Percentiles rank a stretch among this genome's conserved stretches.
Conservation (phyloP, 2,797 vertebrate genomes). For the Cryptoprocta ferox region DNA sequence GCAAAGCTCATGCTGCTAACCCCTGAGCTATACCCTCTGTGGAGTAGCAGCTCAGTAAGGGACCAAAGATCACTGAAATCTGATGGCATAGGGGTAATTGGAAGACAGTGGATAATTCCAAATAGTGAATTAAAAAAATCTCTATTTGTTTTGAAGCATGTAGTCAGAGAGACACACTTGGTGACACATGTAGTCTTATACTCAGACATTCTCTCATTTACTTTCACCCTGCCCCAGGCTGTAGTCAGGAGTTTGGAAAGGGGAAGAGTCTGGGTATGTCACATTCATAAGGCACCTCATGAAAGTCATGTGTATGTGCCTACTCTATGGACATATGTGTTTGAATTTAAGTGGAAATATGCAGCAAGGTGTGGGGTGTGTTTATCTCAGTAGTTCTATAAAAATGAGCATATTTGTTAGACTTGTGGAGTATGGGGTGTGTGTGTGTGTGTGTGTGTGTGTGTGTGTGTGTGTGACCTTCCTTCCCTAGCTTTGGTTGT, state of each 20-base stretch:
- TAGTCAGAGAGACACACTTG: conserved; percentile 13
- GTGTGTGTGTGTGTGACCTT: not conserved
- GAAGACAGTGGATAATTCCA: conserved; percentile 16
- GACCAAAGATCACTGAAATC: not conserved
- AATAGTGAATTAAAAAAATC: conserved; percentile 44
- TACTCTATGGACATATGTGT: not conserved
- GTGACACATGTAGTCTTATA: conserved; percentile 23
- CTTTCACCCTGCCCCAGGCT: conserved; percentile 16
- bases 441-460: not conserved
- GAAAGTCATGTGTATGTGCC: not conserved
- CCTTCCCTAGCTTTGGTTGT: no score
- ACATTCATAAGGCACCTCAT: not conserved
- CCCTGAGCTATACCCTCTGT: not conserved
- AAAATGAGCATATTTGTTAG: conserved; percentile 38
- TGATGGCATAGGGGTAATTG: not conserved
- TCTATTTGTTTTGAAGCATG: conserved; percentile 32
- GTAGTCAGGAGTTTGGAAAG: not conserved
- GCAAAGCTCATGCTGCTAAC: not conserved
- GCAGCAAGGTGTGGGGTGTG: no score
- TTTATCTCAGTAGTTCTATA: not conserved
- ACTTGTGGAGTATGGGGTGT: not conserved
- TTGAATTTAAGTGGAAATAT: conserved; percentile 29
- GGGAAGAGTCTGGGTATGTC: not conserved
- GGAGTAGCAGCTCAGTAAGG: not conserved
- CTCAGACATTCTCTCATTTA: conserved; percentile 69